phyloP scores from a whole-genome alignment of 2,888 invertebrate genomes.

The Urechis unicinctus region DNA sequence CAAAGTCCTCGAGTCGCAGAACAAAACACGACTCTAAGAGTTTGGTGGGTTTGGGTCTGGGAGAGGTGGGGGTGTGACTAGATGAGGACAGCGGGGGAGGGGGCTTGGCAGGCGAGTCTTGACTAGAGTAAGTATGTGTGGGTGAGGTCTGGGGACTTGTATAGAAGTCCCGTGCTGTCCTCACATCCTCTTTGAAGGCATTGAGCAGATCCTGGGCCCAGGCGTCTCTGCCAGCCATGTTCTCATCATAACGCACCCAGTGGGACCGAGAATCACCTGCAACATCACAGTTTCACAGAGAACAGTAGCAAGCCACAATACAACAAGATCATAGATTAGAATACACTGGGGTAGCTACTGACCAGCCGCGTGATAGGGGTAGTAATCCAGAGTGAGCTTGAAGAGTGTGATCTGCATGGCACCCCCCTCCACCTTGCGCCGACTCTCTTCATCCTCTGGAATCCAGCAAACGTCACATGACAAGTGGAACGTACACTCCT shows the following conservation, averaged over 20 bases:
- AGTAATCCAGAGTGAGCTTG: slow-evolving; percentile 73
- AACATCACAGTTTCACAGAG: not conserved
- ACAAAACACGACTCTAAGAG: slow-evolving; percentile 88
- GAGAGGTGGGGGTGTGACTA: not conserved
- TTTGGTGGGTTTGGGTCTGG: slow-evolving; percentile 28
- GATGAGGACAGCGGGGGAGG: not conserved
- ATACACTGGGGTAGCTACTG: slow-evolving; percentile 9
- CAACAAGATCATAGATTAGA: not conserved
- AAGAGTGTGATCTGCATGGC: slow-evolving; percentile 86
- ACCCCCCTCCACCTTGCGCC: slow-evolving; percentile 71
- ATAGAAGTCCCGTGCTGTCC: slow-evolving; percentile 10
- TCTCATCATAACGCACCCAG: slow-evolving; percentile 79
- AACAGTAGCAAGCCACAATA: not conserved
- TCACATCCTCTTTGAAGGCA: slow-evolving; percentile 70
- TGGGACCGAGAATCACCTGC: slow-evolving; percentile 73
- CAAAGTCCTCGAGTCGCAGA: slow-evolving; percentile 84
- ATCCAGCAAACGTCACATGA: too few relatives aligned
- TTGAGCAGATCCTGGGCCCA: slow-evolving; percentile 83
- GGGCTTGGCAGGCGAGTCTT: too few relatives aligned
- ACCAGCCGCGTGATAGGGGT: slow-evolving; percentile 87
- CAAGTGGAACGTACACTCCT: too few relatives aligned
- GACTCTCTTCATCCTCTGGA: slow-evolving; percentile 59
- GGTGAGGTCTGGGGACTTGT: not conserved
- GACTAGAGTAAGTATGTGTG: not conserved
- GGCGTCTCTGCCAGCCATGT: slow-evolving; percentile 59